phyloP scores from a whole-genome alignment of 2,888 invertebrate species.

The Agrotis ipsilon region DNA sequence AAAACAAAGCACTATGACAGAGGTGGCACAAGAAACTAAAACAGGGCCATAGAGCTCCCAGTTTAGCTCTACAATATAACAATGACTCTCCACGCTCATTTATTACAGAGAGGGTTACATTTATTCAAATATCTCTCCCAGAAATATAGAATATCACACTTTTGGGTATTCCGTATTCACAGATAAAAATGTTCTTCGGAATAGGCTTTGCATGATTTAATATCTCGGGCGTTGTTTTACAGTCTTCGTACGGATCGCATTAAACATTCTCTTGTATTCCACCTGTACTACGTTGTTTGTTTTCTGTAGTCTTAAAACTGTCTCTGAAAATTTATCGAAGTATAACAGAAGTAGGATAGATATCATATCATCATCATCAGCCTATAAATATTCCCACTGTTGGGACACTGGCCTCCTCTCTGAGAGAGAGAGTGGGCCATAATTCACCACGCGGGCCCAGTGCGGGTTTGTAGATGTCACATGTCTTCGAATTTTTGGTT shows the following conservation, averaged over 20 bases:
- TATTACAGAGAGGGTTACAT: conserved; percentile 33
- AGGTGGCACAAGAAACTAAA: conserved; percentile 30
- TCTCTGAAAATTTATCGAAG: conserved; percentile 42
- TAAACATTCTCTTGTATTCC: conserved; percentile 46
- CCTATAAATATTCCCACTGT: too few species aligned
- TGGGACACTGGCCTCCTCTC: too few species aligned
- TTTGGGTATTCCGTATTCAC: conserved; percentile 2
- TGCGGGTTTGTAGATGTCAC: too few species aligned
- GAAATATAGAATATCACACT: background rate
- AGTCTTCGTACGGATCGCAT: conserved; percentile 29
- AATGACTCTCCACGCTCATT: conserved; percentile 36
- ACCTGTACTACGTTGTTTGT: conserved; percentile 50
- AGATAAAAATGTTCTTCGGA: conserved; percentile 36
- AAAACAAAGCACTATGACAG: conserved; percentile 13
- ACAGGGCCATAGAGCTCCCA: conserved; percentile 34
- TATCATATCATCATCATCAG: too few species aligned
- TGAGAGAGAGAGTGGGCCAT: too few species aligned
- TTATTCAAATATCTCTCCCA: conserved; percentile 39
- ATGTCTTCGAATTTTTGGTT: too few species aligned
- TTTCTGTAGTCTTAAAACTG: conserved; percentile 44
- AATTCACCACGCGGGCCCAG: too few species aligned
- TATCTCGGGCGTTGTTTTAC: conserved; percentile 48
- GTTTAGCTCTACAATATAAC: conserved; percentile 31
- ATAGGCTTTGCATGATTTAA: conserved; percentile 43
- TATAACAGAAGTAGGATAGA: too few species aligned